A percentile compares a stretch with the other conserved stretches of the same genome.
These are phyloP conservation scores for Spilarctia lutea DNA, from an alignment of 2,888 invertebrate species.

Conservation along the genomic window DNA sequence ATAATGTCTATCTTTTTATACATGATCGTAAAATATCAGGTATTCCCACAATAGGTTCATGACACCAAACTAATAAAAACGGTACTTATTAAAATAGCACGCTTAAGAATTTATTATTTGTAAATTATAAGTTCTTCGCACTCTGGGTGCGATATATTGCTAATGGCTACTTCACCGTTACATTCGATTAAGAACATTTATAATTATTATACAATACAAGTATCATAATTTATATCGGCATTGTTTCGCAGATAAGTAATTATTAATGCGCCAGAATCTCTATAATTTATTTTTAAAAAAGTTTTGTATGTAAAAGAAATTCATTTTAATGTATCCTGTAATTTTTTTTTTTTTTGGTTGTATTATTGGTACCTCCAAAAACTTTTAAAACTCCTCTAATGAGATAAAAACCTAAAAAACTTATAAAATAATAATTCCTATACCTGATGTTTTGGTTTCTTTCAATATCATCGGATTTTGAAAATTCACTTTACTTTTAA, in stretches of 20 bases:
- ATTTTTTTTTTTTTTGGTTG: too few relatives aligned
- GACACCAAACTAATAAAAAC: constrained; percentile 33
- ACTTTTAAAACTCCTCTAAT: too few relatives aligned
- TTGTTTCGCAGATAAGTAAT: not conserved
- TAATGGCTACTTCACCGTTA: constrained; percentile 22
- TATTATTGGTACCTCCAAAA: too few relatives aligned
- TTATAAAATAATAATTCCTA: too few relatives aligned
- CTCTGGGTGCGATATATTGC: constrained; percentile 38
- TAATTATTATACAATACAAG: not conserved
- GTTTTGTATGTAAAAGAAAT: not conserved
- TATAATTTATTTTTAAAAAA: not conserved
- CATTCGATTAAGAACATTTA: not conserved
- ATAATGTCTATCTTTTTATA: not conserved
- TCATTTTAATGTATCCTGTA: not conserved
- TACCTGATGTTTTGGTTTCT: too few relatives aligned
- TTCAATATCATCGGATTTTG: too few relatives aligned
- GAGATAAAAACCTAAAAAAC: too few relatives aligned
- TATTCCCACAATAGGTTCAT: constrained; percentile 13
- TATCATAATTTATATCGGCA: not conserved
- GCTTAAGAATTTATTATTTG: constrained; percentile 26
- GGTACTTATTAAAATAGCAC: constrained; percentile 34
- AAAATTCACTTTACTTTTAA: not conserved
- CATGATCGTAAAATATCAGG: not conserved
- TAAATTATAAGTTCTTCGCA: constrained; percentile 36
- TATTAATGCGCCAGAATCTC: not conserved